Evolutionary conservation across 2,888 invertebrate genomes (phyloP).

Genomic region (Fragum whitleyi): DNA sequence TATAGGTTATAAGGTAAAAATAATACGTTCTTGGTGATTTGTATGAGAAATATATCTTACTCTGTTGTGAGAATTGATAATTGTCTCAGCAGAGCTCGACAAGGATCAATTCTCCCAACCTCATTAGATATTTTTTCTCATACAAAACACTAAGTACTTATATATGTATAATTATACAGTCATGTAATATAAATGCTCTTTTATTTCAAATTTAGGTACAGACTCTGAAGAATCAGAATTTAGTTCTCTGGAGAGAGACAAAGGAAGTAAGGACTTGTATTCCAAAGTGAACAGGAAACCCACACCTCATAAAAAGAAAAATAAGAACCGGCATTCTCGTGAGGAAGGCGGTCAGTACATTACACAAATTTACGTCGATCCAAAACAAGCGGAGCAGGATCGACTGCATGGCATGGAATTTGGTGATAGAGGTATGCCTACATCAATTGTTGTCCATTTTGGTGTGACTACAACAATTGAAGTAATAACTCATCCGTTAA

Average conservation of each 20-base stretch:
- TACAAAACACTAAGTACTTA: too few relatives aligned
- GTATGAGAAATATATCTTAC: too few relatives aligned
- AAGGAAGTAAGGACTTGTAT: constrained; percentile 86
- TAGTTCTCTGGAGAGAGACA: constrained; percentile 89
- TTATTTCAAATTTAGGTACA: constrained; percentile 87
- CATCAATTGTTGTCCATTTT: background rate
- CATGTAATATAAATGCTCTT: too few relatives aligned
- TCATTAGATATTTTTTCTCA: too few relatives aligned
- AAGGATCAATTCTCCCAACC: too few relatives aligned
- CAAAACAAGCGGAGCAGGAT: constrained; percentile 53
- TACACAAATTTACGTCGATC: constrained; percentile 52
- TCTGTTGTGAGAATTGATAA: too few relatives aligned
- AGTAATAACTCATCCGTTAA: background rate
- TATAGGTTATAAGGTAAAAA: too few relatives aligned
- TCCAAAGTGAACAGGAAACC: constrained; percentile 88
- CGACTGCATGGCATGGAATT: constrained; percentile 43
- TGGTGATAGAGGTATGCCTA: constrained; percentile 43
- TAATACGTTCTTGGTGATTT: too few relatives aligned
- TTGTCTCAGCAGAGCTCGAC: too few relatives aligned
- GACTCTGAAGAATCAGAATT: constrained; percentile 97
- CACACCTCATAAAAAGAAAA: constrained; percentile 90
- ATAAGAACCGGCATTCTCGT: constrained; percentile 83
- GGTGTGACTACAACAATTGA: background rate
- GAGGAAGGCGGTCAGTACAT: constrained; percentile 43
- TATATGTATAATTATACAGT: too few relatives aligned